These are phyloP conservation scores for Paradoxurus hermaphroditus DNA, from an alignment of 2,113 vertebrate species.

Conservation along the genomic window DNA sequence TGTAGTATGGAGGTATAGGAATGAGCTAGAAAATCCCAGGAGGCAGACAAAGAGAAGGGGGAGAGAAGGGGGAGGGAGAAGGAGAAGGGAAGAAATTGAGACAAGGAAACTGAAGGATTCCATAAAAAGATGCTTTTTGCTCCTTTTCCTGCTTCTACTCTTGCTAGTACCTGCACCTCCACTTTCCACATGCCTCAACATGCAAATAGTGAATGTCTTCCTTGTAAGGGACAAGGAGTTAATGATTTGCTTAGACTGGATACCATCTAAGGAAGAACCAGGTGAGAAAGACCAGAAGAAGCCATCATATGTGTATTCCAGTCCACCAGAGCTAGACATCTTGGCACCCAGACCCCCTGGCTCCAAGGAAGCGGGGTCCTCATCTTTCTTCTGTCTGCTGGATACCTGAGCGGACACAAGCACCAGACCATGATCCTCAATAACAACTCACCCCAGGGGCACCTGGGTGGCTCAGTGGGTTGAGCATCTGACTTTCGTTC, in stretches of 20 bases:
- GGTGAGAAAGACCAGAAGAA: background rate
- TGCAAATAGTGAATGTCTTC: background rate
- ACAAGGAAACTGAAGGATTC: background rate
- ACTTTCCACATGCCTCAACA: background rate
- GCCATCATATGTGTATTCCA: background rate
- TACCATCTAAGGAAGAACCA: background rate
- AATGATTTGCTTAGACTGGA: background rate
- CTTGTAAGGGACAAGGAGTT: background rate
- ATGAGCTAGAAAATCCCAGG: background rate
- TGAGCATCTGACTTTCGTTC: too few relatives aligned
- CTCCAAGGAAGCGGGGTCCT: background rate
- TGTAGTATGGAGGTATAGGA: background rate
- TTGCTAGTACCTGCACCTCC: background rate
- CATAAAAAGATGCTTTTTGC: background rate
- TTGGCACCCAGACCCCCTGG: background rate
- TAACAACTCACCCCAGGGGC: background rate
- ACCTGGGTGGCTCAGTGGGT: too few relatives aligned
- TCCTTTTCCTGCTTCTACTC: background rate
- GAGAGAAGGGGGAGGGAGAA: background rate
- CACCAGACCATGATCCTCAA: background rate
- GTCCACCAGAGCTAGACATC: background rate
- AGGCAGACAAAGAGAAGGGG: background rate
- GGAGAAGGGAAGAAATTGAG: background rate
- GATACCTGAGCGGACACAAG: background rate
- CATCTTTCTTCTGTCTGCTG: background rate